Percentiles rank a stretch among this genome's conserved stretches.
These are phyloP conservation scores for Amblyopsis rosae DNA, from an alignment of 2,113 vertebrate species.

Conservation along the genomic window DNA sequence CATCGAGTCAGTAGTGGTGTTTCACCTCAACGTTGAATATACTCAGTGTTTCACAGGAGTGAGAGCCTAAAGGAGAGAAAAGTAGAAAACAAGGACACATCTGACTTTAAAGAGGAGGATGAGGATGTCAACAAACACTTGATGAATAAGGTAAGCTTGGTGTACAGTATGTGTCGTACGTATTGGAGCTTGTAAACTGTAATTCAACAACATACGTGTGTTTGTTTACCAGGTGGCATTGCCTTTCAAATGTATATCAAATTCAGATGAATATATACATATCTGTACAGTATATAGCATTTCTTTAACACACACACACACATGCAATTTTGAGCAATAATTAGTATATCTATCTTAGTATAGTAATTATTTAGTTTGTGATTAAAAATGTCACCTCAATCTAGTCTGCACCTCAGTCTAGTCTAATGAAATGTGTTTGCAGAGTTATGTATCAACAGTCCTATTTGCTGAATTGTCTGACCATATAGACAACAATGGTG, in stretches of 20 bases:
- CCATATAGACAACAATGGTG: too few species aligned
- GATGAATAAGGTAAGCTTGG: slow-evolving; percentile 69
- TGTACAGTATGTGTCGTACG: not conserved
- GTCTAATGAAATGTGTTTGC: too few species aligned
- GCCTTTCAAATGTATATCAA: not conserved
- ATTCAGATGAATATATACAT: too few species aligned
- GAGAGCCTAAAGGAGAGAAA: slow-evolving; percentile 31
- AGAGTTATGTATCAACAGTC: too few species aligned
- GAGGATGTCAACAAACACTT: slow-evolving; percentile 71
- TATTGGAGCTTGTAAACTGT: not conserved
- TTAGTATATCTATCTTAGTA: too few species aligned
- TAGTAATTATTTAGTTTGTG: too few species aligned
- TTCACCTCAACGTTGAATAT: slow-evolving; percentile 48
- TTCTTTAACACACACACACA: too few species aligned
- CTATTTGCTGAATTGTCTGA: too few species aligned
- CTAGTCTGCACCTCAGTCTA: too few species aligned
- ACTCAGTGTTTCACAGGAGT: slow-evolving; percentile 54
- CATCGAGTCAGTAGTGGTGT: slow-evolving; percentile 17
- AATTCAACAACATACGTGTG: not conserved
- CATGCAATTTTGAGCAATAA: too few species aligned
- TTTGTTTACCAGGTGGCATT: not conserved
- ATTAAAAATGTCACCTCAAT: too few species aligned
- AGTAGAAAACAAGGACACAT: slow-evolving; percentile 68
- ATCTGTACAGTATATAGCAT: too few species aligned
- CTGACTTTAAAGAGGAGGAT: slow-evolving; percentile 68